A percentile compares a stretch with the other conserved stretches of the same genome.
Conservation (phyloP, 2,113 vertebrate species). For the Delphinus delphis region DNA sequence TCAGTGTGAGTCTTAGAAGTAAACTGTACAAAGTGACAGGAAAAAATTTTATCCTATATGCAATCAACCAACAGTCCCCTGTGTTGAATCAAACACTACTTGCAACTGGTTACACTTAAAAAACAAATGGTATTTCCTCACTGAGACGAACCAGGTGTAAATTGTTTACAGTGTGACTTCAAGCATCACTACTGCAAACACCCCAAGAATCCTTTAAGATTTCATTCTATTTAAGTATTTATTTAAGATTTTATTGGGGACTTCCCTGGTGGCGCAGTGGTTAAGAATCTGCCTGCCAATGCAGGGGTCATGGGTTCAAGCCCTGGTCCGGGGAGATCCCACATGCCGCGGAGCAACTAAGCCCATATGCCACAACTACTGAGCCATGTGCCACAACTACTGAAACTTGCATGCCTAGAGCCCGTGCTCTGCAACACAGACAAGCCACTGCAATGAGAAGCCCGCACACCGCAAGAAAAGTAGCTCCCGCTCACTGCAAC, state of each 20-base stretch:
- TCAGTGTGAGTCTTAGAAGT: neutral
- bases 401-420: too few relatives aligned
- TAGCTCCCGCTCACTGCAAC: too few relatives aligned
- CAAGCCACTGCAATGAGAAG: too few relatives aligned
- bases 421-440: too few relatives aligned
- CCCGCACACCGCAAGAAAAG: too few relatives aligned
- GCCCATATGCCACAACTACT: too few relatives aligned
- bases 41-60: constrained; percentile 44
- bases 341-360: too few relatives aligned
- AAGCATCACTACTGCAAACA: constrained; percentile 17
- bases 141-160: neutral
- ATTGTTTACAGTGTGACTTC: constrained; percentile 30
- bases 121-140: constrained; percentile 24
- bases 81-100: constrained; percentile 6
- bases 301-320: too few relatives aligned
- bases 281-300: neutral
- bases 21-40: neutral
- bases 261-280: neutral
- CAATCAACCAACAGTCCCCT: neutral
- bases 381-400: too few relatives aligned
- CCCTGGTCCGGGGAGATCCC: too few relatives aligned
- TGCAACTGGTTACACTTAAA: constrained; percentile 45
- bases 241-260: constrained; percentile 3
- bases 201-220: neutral
- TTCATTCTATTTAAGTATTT: constrained; percentile 43